Evolutionary conservation across 2,113 vertebrate species (phyloP).

Genomic region (Bucco capensis): DNA sequence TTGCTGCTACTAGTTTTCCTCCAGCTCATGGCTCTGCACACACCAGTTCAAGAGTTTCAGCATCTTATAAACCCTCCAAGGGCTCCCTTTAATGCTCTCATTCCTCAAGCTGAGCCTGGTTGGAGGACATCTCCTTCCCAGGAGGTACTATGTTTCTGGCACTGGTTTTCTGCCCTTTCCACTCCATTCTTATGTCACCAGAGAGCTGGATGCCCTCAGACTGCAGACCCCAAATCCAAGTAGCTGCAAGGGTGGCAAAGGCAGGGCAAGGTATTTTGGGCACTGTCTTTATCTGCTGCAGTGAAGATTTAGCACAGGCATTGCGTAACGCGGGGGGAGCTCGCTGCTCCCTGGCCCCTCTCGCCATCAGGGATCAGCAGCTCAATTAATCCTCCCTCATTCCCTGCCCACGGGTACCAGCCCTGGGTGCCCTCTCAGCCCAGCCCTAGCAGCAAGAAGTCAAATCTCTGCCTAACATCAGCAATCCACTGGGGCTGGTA

Average conservation of each 20-base stretch:
- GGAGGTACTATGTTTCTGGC: not conserved
- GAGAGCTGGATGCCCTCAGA: not conserved
- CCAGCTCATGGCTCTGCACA: not conserved
- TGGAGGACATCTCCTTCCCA: not conserved
- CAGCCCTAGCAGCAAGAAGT: not conserved
- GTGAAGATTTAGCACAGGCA: constrained; percentile 21
- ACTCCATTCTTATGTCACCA: rapidly evolving
- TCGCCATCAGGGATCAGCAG: constrained; percentile 6
- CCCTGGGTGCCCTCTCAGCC: not conserved
- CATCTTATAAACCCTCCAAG: not conserved
- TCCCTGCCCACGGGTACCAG: not conserved
- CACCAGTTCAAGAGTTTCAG: not conserved
- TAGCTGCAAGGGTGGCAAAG: not conserved
- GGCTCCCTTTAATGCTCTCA: not conserved
- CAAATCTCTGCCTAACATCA: not conserved
- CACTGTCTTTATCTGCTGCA: not conserved
- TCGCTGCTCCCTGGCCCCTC: not conserved
- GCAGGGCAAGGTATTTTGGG: constrained; percentile 2
- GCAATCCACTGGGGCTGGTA: too few relatives aligned
- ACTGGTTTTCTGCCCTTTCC: not conserved
- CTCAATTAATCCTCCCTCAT: constrained; percentile 49
- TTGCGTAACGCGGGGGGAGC: not conserved
- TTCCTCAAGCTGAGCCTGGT: not conserved
- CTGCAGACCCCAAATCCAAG: not conserved
- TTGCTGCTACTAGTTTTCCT: not conserved